Conservation (phyloP, 2,797 vertebrate species). For the Scolopax rusticola region DNA sequence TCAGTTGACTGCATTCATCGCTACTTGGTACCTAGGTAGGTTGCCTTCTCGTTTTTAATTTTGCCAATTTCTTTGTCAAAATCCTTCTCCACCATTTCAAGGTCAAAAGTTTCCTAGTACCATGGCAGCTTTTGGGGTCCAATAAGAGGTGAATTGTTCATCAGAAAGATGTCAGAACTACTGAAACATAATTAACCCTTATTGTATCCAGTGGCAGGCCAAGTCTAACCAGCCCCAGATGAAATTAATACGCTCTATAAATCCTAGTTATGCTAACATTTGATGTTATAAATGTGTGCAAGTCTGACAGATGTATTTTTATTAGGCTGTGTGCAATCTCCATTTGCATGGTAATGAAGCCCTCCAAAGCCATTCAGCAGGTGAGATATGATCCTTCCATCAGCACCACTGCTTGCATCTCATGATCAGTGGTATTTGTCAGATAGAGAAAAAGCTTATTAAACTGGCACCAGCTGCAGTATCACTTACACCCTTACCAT, state of each 20-base stretch:
- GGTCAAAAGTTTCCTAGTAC: background rate
- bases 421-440: background rate
- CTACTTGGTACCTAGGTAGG: background rate
- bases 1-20: background rate
- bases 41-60: background rate
- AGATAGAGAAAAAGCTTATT: background rate
- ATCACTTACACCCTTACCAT: background rate
- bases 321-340: background rate
- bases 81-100: background rate
- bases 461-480: background rate
- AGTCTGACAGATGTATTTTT: slow-evolving; percentile 35
- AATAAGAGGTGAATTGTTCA: background rate
- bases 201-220: background rate
- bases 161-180: background rate
- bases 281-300: background rate
- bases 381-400: slow-evolving; percentile 12
- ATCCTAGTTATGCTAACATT: background rate
- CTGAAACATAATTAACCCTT: slow-evolving; percentile 26
- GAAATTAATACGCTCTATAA: background rate
- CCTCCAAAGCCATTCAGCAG: background rate
- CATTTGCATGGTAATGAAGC: slow-evolving; percentile 53
- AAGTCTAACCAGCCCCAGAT: background rate
- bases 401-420: background rate
- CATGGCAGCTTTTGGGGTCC: background rate
- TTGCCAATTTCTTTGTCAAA: background rate